Evolutionary conservation across 2,797 vertebrate genomes (phyloP), one percentile per base, ranked within the genome.

Genomic region (Erithacus rubecula): DNA sequence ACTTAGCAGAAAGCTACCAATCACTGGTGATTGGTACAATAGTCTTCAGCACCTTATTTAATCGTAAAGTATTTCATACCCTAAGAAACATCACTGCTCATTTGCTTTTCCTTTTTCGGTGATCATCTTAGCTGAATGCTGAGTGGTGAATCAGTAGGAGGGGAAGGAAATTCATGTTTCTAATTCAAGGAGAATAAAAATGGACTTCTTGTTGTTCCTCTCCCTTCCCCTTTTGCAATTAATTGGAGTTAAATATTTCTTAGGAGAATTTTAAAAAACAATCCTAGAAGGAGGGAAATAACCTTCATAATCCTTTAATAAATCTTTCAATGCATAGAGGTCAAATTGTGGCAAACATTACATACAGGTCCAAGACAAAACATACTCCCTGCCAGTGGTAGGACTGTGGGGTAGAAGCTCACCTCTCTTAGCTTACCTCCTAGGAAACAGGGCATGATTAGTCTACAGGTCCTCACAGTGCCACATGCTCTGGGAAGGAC

Each of bases 51-150:
- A 96, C 95, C 97, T 98, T 97, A 97, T 97, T 98, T 98, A 98
- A 98, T 98, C 87, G 96, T 98, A 85, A 98, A 98, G 96, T 97
- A 97, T 97, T 98, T 98, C 97, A 98, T 96, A 97, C 91, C 94
- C 96, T 95, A 97, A 97, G 97, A 97, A 98, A 96, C 96, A 97
- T 88, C 92, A 83, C 79, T 96, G 96, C 83, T 97, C 92, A 93
- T 97, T 97, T 97, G 92, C 95, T 97, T 97, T 98, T 96, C 97
- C 97, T 98, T 98, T 98, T 98, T 97, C 62, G 59, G 97, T 95
- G 94, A 97, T 97, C 71, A 94, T 97, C 97, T 96, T 96, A 79
- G 95, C 97, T 91, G 95, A 98, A 97, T 94, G 95, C 96, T 96
- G 97, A 97, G 95, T 87, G 4, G 90, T 97, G 95, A 97, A 97